These are phyloP conservation scores for Drosophila mayri DNA, from an alignment of 1,140 invertebrate genomes.

Conservation along the genomic window DNA sequence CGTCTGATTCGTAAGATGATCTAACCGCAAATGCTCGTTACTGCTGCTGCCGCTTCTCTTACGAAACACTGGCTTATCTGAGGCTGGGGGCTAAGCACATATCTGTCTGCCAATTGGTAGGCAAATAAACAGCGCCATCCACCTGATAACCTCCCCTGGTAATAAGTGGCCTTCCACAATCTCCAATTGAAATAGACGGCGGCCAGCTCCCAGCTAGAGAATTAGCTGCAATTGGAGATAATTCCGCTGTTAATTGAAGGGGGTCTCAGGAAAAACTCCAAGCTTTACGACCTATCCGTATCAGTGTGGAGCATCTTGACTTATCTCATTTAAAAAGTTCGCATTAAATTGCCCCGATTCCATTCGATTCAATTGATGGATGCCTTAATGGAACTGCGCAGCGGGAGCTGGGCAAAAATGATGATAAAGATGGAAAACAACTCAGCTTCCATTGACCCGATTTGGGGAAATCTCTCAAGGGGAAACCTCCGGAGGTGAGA, in stretches of 20 bases:
- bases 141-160: constrained; percentile 22
- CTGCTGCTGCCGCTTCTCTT: constrained; percentile 45
- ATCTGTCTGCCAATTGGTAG: constrained; percentile 71
- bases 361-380: constrained; percentile 47
- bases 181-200: constrained; percentile 66
- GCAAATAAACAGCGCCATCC: constrained; percentile 70
- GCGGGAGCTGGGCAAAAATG: constrained; percentile 17
- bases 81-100: constrained; percentile 33
- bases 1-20: constrained; percentile 64
- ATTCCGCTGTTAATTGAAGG: constrained; percentile 48
- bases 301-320: constrained; percentile 12
- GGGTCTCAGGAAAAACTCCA: constrained; percentile 17
- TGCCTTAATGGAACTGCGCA: constrained; percentile 65
- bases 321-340: constrained; percentile 1
- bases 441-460: constrained; percentile 25
- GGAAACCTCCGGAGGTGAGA: constrained; percentile 16
- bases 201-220: constrained; percentile 39
- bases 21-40: constrained; percentile 65
- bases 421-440: constrained; percentile 21
- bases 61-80: constrained; percentile 57
- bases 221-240: constrained; percentile 72
- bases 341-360: constrained; percentile 18
- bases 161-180: constrained; percentile 28
- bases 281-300: constrained; percentile 23
- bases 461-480: constrained; percentile 51